Evolutionary conservation across 2,113 vertebrate genomes (phyloP).

Genomic region (Dinomys branickii): DNA sequence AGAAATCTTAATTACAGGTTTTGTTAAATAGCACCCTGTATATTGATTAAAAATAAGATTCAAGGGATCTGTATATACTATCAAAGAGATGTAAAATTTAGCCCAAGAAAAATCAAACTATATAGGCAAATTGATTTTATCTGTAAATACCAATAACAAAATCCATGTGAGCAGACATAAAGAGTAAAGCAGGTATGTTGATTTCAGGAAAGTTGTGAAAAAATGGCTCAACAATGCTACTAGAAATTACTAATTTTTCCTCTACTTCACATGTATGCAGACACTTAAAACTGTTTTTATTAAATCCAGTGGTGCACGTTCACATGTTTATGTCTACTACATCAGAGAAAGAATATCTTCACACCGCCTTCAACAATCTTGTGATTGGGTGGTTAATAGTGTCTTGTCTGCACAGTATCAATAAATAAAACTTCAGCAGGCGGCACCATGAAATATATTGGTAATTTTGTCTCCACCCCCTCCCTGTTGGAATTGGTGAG

Average conservation of each 20-base stretch:
- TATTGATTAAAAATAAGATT: not conserved
- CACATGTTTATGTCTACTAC: not conserved
- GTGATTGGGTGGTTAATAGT: not conserved
- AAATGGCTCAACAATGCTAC: not conserved
- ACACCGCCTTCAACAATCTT: not conserved
- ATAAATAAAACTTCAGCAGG: not conserved
- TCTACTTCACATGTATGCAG: not conserved
- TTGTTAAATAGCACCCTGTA: not conserved
- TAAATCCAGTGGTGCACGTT: accelerated
- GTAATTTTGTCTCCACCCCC: not conserved
- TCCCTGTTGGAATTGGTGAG: not conserved
- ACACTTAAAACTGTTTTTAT: not conserved
- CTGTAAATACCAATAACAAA: not conserved
- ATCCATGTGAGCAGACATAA: not conserved
- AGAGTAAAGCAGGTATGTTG: not conserved
- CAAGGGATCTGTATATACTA: not conserved
- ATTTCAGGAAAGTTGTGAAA: not conserved
- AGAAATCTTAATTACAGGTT: not conserved
- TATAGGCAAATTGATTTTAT: not conserved
- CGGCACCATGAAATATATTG: not conserved
- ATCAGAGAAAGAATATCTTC: not conserved
- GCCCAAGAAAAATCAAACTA: not conserved
- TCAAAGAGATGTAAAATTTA: not conserved
- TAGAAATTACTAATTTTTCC: not conserved
- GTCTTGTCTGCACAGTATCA: not conserved